Base-by-base conservation (phyloP, 2,113 vertebrate genomes). In the Xiphorhynchus elegans region DNA sequence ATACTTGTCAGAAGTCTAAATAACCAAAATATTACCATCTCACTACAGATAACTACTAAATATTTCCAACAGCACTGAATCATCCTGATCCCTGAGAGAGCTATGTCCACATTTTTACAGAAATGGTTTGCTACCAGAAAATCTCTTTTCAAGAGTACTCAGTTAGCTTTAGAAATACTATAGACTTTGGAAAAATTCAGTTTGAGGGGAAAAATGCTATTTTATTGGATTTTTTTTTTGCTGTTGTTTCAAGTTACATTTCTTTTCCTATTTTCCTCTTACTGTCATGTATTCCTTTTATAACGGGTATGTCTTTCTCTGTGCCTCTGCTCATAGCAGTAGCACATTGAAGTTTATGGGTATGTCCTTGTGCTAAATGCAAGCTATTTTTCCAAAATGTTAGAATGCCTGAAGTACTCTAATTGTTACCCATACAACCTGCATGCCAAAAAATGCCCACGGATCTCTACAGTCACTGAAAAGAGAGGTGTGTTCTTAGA, bases 11-110 rank as follows among this genome's bases (percentile, higher is more conserved):
- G 68, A 89, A 96, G 84, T 89, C 86, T 92, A 87, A 96, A 90
- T 90, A 95, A 96, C 46, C 80, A 58, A 96, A 93, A 90, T 80
- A 87, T 93, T 94, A 77, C 85, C 86, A 78, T 93, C 66, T 93
- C 64, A 17, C 86, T 82, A 52, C 56, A 84, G 79, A 93, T 93
- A 95, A 77, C 73, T 96, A 75, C 66, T 82, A 87, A 96, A 84
- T 74, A 82, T 82, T 95, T 96, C 80, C 80, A 93, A 39, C 80
- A 92, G 62, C 68, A 59, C 62, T 90, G 90, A 78, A 89, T 96
- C 90, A 75, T 89, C 68, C 66, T 78, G 53, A 81, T 93, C 64
- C 64, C 83, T 90, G 69, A 4, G 69, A 93, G 73, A 82, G 25
- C 73, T 81, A 33, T 49, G 77, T 75, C 85, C 73, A 46, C 35